A percentile compares a stretch with the other conserved stretches of the same genome.
phyloP scores from a whole-genome alignment of 2,888 invertebrate genomes.

The Dorcus hopei region DNA sequence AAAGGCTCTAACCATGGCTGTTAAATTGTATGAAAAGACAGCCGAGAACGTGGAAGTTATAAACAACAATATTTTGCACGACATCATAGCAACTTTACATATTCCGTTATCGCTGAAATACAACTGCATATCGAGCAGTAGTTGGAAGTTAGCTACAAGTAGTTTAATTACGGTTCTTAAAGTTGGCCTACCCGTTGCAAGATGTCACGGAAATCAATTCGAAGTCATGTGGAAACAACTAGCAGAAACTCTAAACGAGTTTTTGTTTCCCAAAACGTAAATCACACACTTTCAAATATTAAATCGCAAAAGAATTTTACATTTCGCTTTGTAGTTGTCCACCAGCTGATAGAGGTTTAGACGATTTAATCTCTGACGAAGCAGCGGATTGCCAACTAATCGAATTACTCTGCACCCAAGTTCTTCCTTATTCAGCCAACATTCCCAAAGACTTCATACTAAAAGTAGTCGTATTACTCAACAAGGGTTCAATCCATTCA shows the following conservation, averaged over 20 bases:
- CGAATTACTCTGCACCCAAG: slow-evolving; percentile 75
- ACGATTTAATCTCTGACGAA: slow-evolving; percentile 65
- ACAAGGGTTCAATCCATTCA: slow-evolving; percentile 82
- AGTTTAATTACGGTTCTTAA: slow-evolving; percentile 75
- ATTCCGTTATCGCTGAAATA: slow-evolving; percentile 78
- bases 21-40: slow-evolving; percentile 71
- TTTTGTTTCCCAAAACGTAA: slow-evolving; percentile 83
- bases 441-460: slow-evolving; percentile 80
- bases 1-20: slow-evolving; percentile 69
- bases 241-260: slow-evolving; percentile 82
- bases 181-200: slow-evolving; percentile 83
- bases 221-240: slow-evolving; percentile 82
- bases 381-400: slow-evolving; percentile 81
- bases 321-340: slow-evolving; percentile 45
- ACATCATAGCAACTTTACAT: slow-evolving; percentile 63
- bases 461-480: slow-evolving; percentile 77
- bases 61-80: slow-evolving; percentile 67
- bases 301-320: background rate
- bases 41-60: slow-evolving; percentile 70
- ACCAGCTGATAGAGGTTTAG: slow-evolving; percentile 57
- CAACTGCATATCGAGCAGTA: slow-evolving; percentile 72
- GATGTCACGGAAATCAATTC: slow-evolving; percentile 71
- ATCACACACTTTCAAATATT: slow-evolving; percentile 14
- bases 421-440: slow-evolving; percentile 73
- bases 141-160: slow-evolving; percentile 80